Evolutionary conservation across 1,140 invertebrate genomes (phyloP), one percentile per base, ranked within the genome.

Genomic region (Proctacanthus coquilletti): DNA sequence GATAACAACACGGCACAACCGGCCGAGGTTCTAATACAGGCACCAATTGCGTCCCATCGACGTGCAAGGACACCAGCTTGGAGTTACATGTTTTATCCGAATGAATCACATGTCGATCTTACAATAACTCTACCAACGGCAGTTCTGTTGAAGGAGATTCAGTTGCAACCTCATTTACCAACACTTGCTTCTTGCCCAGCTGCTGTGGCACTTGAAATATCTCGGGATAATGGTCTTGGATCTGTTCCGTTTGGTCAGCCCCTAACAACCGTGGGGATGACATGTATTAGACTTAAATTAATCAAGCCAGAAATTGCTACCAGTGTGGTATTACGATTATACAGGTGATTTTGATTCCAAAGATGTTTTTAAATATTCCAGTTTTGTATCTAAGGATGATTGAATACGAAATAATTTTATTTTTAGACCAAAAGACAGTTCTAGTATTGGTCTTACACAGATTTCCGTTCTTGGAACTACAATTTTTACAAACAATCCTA

Each of bases 11-110:
- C 83, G 11, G 83, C 85, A 4, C 84, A 87, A 56, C 75, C 86
- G 5, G 83, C 85, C 0, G 84, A 91, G 53, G 79, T 87, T 31
- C 64, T 94, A 2, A 80, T 93, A 39, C 74, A 78, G 47, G 69
- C 79, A 6, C 79, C 83, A 18, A 50, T 70, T 61, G 73, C 77
- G 0, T 77, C 83, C 11, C 82, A 89, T 46, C 67, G 84, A 44
- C 64, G 86, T 44, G 81, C 86, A 1, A 68, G 87, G 37, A 83
- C 83, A 5, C 79, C 88, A 2, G 81, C 86, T 29, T 91, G 87
- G 83, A 84, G 83, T 21, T 89, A 92, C 61, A 84, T 92, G 60
- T 94, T 89, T 63, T 88, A 86, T 61, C 84, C 84, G 1, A 84
- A 88, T 46, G 87, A 93, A 62, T 74, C 74, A 8, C 84, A 80